Evolutionary conservation across 2,888 invertebrate species (phyloP).

Genomic region (Polia nebulosa): DNA sequence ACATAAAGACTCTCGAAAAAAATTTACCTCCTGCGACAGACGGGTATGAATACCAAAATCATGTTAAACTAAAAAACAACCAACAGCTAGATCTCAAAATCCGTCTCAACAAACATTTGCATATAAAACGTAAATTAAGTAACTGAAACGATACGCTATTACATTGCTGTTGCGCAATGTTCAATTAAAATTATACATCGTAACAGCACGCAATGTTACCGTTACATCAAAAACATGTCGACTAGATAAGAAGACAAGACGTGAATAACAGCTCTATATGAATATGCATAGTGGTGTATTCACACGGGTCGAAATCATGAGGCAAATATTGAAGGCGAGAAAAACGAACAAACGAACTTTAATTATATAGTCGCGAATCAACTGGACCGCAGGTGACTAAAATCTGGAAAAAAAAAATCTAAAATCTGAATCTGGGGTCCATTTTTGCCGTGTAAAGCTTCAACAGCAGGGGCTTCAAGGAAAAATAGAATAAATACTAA

Average conservation of each 20-base stretch:
- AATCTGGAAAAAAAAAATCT: too few species aligned
- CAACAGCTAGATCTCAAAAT: background rate
- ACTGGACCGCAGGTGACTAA: background rate
- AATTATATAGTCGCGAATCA: too few species aligned
- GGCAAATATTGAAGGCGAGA: background rate
- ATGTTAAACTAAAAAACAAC: background rate
- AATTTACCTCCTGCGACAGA: too few species aligned
- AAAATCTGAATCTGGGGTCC: too few species aligned
- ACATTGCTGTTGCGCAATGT: conserved; percentile 71
- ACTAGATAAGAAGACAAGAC: conserved; percentile 71
- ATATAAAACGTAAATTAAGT: conserved; percentile 51
- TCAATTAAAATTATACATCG: conserved; percentile 73
- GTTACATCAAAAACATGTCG: conserved; percentile 74
- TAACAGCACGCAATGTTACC: conserved; percentile 74
- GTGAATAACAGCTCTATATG: conserved; percentile 68
- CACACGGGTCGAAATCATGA: conserved; percentile 22
- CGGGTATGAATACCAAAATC: too few species aligned
- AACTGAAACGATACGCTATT: conserved; percentile 60
- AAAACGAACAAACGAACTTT: too few species aligned
- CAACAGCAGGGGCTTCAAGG: too few species aligned
- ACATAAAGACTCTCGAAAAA: too few species aligned
- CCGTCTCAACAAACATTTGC: conserved; percentile 49
- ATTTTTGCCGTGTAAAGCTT: too few species aligned
- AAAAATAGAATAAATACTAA: too few species aligned
- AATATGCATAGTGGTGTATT: conserved; percentile 56